Evolutionary conservation across 2,113 vertebrate genomes (phyloP).

Genomic region (Gopherus flavomarginatus): DNA sequence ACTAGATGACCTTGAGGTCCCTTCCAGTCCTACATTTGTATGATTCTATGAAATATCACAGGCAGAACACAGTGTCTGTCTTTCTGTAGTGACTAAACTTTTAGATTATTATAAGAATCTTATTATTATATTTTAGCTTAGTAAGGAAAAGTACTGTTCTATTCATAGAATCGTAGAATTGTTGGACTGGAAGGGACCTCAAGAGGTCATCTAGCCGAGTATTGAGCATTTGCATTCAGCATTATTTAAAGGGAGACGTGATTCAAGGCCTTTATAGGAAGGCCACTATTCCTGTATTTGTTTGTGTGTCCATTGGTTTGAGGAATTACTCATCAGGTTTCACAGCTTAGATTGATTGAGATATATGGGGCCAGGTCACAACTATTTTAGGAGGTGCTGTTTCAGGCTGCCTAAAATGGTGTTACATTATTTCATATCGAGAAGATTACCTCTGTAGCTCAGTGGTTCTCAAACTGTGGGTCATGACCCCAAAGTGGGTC

Average conservation of each 20-base stretch:
- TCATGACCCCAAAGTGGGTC: no score
- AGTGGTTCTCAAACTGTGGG: no score
- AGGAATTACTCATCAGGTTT: background rate
- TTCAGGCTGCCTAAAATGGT: background rate
- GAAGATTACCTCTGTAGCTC: no score
- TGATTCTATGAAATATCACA: background rate
- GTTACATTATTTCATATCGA: background rate
- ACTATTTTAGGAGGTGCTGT: background rate
- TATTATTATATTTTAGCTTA: background rate
- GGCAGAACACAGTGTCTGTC: background rate
- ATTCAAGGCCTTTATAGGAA: background rate
- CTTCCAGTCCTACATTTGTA: background rate
- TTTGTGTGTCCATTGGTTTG: background rate
- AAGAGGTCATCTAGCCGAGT: no score
- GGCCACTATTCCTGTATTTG: background rate
- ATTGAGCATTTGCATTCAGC: background rate
- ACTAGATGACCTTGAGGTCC: background rate
- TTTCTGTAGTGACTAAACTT: background rate
- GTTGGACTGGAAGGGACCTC: no score
- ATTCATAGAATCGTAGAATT: no score
- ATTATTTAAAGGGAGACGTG: background rate
- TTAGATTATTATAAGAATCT: no score
- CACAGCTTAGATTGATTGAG: background rate
- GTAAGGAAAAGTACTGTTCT: background rate
- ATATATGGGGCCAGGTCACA: background rate